These are phyloP conservation scores for Metallyticus violacea DNA, from an alignment of 2,888 invertebrate genomes.

Conservation along the genomic window DNA sequence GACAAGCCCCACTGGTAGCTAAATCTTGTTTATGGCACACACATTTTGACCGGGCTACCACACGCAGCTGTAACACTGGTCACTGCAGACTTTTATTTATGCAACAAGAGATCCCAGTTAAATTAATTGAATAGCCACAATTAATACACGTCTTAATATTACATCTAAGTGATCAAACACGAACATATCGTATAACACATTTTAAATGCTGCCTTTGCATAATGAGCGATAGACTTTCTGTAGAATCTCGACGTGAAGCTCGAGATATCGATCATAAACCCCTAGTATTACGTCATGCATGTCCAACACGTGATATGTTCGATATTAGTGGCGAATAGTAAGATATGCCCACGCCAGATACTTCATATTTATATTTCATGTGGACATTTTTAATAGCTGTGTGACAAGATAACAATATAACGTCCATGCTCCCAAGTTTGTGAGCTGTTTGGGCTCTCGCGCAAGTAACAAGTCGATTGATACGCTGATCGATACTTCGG, in stretches of 20 bases:
- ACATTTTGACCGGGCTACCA: no score
- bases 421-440: background rate
- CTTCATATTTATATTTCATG: background rate
- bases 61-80: no score
- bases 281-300: background rate
- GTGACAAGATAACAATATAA: background rate
- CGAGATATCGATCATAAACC: background rate
- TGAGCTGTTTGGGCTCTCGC: background rate
- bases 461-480: no score
- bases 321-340: background rate
- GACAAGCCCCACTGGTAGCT: no score
- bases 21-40: no score
- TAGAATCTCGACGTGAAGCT: background rate
- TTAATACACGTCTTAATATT: background rate
- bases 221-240: background rate
- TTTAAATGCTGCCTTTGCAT: background rate
- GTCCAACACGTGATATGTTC: no score
- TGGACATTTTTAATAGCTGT: background rate
- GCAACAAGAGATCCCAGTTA: no score
- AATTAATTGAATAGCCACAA: background rate
- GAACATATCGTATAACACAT: background rate
- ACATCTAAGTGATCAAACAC: background rate
- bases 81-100: no score
- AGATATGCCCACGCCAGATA: background rate
- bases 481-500: no score